Evolutionary conservation across 2,113 vertebrate species (phyloP), one percentile per base, ranked within the genome.

Genomic region (Baryphthengus martii): DNA sequence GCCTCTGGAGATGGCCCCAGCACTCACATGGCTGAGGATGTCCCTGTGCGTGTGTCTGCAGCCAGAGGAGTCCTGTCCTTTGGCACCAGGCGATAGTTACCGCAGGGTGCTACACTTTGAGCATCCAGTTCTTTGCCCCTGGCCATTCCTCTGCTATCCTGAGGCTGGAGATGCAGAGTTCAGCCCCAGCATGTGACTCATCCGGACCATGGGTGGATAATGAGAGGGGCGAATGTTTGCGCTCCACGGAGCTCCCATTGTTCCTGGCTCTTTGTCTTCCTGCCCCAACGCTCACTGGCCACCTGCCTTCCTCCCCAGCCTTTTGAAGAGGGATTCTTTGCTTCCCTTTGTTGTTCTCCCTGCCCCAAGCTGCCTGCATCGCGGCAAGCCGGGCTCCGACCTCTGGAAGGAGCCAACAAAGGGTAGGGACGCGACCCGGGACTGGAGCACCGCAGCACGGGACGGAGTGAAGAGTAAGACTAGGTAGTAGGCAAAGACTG

Each of bases 301-400:
- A 92, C 88, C 90, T 95, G 90, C 94, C 82, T 93, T 73, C 90
- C 82, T 94, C 66, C 40, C n/a, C 26, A 0, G 85, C 76, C 87
- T 77, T 92, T 52, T 23, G 55, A 68, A 61, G 65, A 83, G 63
- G n/a, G 59, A 62, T 82, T 81, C 79, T 92, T 68, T 70, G 65
- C 61, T 71, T 83, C 33, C 49, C 20, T 96, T 95, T 92, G 82
- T 91, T 61, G 53, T 13, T 77, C 45, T 58, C 63, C 40, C 62
- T 90, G 59, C 65, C 68, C 85, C 94, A 74, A 35, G 55, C 95
- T 76, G 87, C 82, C 70, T 59, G 14, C 3, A 9, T 68, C 11
- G 3, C 13, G 17, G 13, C 2, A 8, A 68, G 53, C 72, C 50
- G 11, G 2, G 35, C 23, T 71, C 72, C 35, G 45, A 40, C 53